Conservation (phyloP, 2,888 invertebrate species). For the Eledona agricola region DNA sequence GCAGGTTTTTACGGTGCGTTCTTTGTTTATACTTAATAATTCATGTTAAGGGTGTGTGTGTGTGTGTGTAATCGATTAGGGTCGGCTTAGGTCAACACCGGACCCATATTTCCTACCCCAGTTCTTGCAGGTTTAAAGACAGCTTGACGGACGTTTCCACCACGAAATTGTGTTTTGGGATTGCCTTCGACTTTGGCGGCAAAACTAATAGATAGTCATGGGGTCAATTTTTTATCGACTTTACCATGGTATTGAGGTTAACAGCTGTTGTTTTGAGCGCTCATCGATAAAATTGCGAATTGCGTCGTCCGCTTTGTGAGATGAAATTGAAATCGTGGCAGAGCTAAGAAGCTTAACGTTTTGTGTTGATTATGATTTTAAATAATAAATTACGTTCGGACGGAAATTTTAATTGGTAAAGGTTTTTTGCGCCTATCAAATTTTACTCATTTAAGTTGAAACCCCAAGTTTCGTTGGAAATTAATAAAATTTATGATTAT, state of each 20-base stretch:
- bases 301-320: too few relatives aligned
- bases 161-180: constrained; percentile 32
- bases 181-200: constrained; percentile 4
- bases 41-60: constrained; percentile 27
- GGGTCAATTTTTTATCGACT: constrained; percentile 7
- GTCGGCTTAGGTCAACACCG: constrained; percentile 29
- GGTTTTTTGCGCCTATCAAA: too few relatives aligned
- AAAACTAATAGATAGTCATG: constrained; percentile 4
- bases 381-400: too few relatives aligned
- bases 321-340: too few relatives aligned
- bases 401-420: too few relatives aligned
- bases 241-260: constrained; percentile 12
- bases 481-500: too few relatives aligned
- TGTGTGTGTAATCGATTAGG: constrained; percentile 33
- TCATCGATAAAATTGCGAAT: too few relatives aligned
- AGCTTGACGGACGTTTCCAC: constrained; percentile 34
- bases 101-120: constrained; percentile 24
- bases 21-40: constrained; percentile 33
- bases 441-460: too few relatives aligned
- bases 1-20: constrained; percentile 24
- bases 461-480: too few relatives aligned
- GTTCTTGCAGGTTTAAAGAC: constrained; percentile 15
- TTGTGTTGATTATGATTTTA: too few relatives aligned
- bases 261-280: constrained; percentile 24
- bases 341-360: too few relatives aligned